These are phyloP conservation scores for Megalonaias nervosa DNA, from an alignment of 1,140 invertebrate species.

Conservation along the genomic window DNA sequence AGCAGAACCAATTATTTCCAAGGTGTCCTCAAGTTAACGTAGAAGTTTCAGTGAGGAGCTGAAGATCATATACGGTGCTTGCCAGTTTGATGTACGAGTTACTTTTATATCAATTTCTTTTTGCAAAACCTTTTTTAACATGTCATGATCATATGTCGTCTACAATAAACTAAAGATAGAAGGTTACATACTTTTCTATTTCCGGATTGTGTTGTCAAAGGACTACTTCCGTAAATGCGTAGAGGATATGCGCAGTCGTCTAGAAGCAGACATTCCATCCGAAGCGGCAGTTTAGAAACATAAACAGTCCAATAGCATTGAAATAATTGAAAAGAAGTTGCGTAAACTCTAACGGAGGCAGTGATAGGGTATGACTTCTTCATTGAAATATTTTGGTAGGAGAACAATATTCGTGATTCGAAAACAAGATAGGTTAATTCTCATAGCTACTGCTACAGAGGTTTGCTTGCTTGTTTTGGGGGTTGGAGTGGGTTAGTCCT, in stretches of 20 bases:
- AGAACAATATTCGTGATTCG: neutral
- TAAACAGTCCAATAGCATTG: neutral
- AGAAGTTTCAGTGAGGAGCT: neutral
- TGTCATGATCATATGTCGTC: neutral
- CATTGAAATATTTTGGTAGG: neutral
- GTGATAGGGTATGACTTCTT: neutral
- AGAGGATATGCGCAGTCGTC: conserved; percentile 23
- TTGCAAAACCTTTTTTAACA: neutral
- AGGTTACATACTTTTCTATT: neutral
- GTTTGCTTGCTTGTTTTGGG: too few species aligned
- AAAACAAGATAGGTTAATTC: too few species aligned
- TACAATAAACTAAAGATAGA: neutral
- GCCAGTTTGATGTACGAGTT: neutral
- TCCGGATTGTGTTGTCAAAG: conserved; percentile 6
- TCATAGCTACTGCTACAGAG: too few species aligned
- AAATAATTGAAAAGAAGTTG: neutral
- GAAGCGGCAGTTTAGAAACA: neutral
- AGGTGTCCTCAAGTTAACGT: neutral
- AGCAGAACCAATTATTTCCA: too few species aligned
- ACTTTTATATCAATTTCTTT: neutral
- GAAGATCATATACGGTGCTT: neutral
- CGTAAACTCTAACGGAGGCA: neutral
- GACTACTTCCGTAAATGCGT: conserved; percentile 31
- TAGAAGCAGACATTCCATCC: neutral
- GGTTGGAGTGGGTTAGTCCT: too few species aligned